Evolutionary conservation across 2,888 invertebrate species (phyloP).

Genomic region (Trypoxylon attenuatum): DNA sequence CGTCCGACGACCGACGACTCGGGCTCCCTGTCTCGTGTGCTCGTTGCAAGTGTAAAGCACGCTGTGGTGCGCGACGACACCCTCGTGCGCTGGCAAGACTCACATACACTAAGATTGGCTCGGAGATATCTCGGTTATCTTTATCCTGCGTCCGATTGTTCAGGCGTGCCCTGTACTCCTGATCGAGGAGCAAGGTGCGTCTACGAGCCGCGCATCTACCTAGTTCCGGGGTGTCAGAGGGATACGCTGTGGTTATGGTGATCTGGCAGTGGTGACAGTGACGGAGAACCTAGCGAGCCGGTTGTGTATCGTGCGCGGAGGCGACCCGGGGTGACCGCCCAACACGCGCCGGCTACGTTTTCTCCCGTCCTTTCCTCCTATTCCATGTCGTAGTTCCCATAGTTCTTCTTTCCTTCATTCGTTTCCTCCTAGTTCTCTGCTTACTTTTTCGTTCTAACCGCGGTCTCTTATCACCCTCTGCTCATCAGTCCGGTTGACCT

Average conservation of each 20-base stretch:
- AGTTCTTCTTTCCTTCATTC: not conserved
- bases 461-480: not conserved
- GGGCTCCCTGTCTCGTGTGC: constrained; percentile 14
- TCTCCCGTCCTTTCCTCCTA: not conserved
- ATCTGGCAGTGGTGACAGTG: constrained; percentile 32
- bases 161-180: not conserved
- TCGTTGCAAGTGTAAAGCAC: constrained; percentile 34
- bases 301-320: constrained; percentile 15
- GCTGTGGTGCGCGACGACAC: constrained; percentile 34
- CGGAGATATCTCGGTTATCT: not conserved
- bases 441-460: not conserved
- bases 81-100: constrained; percentile 27
- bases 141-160: not conserved
- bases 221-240: constrained; percentile 4
- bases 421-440: not conserved
- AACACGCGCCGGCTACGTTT: constrained; percentile 29
- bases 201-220: not conserved
- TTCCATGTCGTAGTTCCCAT: not conserved
- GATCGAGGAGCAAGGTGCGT: not conserved
- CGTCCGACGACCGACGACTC: constrained; percentile 26
- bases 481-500: not conserved
- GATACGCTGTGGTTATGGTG: constrained; percentile 24
- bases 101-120: constrained; percentile 1
- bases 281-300: constrained; percentile 31
- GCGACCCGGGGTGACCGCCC: constrained; percentile 30